Base-by-base conservation (phyloP, 2,888 invertebrate species). In the Blastobasis lacticolella region DNA sequence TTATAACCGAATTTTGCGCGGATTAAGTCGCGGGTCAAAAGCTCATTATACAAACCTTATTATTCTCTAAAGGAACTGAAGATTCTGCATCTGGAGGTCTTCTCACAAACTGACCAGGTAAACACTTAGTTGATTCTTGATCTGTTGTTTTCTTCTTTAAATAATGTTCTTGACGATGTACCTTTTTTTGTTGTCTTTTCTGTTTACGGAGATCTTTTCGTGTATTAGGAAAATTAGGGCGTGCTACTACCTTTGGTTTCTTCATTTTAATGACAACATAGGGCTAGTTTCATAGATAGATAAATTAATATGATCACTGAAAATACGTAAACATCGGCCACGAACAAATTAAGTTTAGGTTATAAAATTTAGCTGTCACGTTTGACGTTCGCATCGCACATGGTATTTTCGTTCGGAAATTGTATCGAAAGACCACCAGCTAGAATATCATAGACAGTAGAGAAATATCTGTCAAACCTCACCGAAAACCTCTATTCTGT, bases 181-280 rank as follows among this genome's bases (percentile, higher is more conserved):
- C 76, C 67, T 95, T 95, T 67, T 95, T 95, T 51, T 91, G 86
- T 53, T 91, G 85, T 9, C 93, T 80, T 60, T 92, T 91, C 55
- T 93, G 91, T 75, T 94, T 95, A 0, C 95, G 90, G n/a, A 91
- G 71, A 58, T 92, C 90, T 81, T 95, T 95, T 36, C 95, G 88
- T 0, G 90, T 73, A 52, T 83, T 86, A 48, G 73, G 64, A 54
- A 77, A 69, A 56, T 68, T 69, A 5, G 75, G 71, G n/a, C 68
- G 69, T 5, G 59, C 52, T 5, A 48, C 57, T 9, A 61, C 53
- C 60, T 78, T 82, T 4, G 56, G 52, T 64, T 79, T 82, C 61
- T 81, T 85, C 75, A 80, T 78, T 36, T 37, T 42, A 7, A 42
- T 5, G 23, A 23, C 23, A 23, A 23, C 23, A 23, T 23, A 23